phyloP scores from a whole-genome alignment of 1,140 invertebrate species.

The Drosophila auraria region DNA sequence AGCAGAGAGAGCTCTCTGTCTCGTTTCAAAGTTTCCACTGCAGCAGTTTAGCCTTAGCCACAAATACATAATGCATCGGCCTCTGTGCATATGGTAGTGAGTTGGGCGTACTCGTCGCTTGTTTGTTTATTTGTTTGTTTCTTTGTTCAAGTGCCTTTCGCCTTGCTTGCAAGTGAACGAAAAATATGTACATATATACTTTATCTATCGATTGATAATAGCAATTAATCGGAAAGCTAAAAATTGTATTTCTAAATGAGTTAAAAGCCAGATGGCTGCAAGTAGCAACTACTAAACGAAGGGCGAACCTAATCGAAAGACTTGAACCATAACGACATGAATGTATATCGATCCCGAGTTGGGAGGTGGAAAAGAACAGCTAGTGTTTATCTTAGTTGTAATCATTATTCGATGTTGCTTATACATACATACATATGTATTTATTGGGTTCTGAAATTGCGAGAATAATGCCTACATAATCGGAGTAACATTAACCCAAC shows the following conservation, averaged over 20 bases:
- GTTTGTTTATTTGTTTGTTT: constrained; percentile 71
- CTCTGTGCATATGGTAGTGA: constrained; percentile 34
- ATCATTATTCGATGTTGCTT: constrained; percentile 18
- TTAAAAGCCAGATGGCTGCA: constrained; percentile 12
- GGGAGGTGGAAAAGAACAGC: constrained; percentile 12
- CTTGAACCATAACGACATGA: constrained; percentile 31
- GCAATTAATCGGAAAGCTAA: constrained; percentile 36
- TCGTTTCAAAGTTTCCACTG: constrained; percentile 52
- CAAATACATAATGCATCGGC: constrained; percentile 21
- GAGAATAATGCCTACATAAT: constrained; percentile 32
- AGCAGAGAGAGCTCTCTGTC: constrained; percentile 31
- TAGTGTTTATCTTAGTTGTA: constrained; percentile 9
- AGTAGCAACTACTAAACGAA: constrained; percentile 1
- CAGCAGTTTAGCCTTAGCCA: constrained; percentile 42
- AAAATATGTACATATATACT: constrained; percentile 38
- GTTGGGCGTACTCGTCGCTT: constrained; percentile 47
- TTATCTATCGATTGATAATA: constrained; percentile 45
- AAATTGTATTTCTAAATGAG: constrained; percentile 8
- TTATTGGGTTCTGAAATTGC: constrained; percentile 25
- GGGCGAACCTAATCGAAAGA: constrained; percentile 27
- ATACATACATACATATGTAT: neutral
- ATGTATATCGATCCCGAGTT: constrained; percentile 13
- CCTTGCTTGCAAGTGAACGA: constrained; percentile 45
- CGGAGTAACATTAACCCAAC: constrained; percentile 35
- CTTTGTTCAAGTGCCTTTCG: constrained; percentile 77